Percentiles rank a stretch among this genome's conserved stretches.
Evolutionary conservation across 2,797 vertebrate genomes (phyloP).

Genomic region (Nothura maculosa): DNA sequence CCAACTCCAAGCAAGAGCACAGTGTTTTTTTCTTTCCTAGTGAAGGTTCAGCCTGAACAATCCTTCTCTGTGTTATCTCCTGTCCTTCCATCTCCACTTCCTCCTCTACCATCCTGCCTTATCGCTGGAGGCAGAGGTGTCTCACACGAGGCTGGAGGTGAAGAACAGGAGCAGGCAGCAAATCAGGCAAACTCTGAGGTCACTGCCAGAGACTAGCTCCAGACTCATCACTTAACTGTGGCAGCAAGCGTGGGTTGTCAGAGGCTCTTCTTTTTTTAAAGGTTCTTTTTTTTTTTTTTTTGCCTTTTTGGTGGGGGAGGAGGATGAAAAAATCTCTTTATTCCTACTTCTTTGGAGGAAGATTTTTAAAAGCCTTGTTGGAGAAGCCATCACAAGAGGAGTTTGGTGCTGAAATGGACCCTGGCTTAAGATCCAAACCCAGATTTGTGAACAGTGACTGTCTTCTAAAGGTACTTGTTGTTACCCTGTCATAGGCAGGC

Average conservation of each 20-base stretch:
- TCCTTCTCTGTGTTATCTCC: background rate
- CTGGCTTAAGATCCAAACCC: background rate
- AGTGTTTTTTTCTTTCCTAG: background rate
- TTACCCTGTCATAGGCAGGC: background rate
- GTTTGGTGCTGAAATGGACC: background rate
- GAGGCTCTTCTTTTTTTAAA: too few relatives aligned
- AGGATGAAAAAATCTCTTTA: background rate
- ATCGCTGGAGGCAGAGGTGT: accelerated
- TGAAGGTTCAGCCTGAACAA: background rate
- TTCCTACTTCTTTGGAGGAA: background rate
- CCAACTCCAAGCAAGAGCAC: background rate
- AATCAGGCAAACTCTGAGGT: background rate
- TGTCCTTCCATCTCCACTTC: background rate
- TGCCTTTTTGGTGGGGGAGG: too few relatives aligned
- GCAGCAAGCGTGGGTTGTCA: background rate
- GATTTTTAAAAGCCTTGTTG: conserved; percentile 1
- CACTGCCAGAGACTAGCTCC: background rate
- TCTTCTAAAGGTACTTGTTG: background rate
- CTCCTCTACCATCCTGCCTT: background rate
- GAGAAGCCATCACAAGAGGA: background rate
- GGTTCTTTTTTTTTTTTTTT: background rate
- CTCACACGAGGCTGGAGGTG: background rate
- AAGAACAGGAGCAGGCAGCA: background rate
- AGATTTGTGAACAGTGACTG: background rate
- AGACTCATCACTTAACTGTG: background rate